Conservation (phyloP, 2,888 invertebrate species). For the Stegophylla sp. region DNA sequence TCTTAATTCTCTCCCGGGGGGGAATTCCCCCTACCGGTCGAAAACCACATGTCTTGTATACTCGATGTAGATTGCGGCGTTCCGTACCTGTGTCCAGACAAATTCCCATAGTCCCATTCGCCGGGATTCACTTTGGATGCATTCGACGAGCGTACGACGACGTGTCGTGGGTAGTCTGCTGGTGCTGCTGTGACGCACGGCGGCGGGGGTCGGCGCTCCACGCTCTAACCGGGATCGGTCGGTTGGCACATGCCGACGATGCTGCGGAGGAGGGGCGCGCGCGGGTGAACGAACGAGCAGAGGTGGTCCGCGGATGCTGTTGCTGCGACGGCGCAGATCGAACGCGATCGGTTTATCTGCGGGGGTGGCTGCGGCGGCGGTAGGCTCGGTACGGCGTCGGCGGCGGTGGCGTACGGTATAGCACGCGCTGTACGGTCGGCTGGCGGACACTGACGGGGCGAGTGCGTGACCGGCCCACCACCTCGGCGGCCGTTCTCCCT, state of each 20-base stretch:
- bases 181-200: not conserved
- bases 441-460: not conserved
- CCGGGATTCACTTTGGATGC: slow-evolving; percentile 35
- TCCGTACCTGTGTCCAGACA: slow-evolving; percentile 69
- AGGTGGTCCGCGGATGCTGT: not conserved
- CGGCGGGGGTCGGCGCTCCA: not conserved
- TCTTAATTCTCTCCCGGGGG: too few relatives aligned
- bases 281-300: not conserved
- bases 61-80: too few relatives aligned
- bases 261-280: not conserved
- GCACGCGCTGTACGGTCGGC: not conserved
- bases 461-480: not conserved
- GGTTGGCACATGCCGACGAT: slow-evolving; percentile 24
- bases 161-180: slow-evolving; percentile 2
- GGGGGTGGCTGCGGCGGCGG: not conserved
- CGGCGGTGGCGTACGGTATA: not conserved
- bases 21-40: too few relatives aligned
- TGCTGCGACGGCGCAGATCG: not conserved
- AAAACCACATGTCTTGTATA: too few relatives aligned
- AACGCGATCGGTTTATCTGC: not conserved
- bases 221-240: slow-evolving; percentile 31
- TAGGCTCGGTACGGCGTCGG: not conserved
- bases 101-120: slow-evolving; percentile 65
- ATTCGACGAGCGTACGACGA: not conserved
- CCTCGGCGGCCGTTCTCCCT: not conserved